Percentiles rank a stretch among this genome's conserved stretches.
These are phyloP conservation scores for Lottia scabra DNA, from an alignment of 2,888 invertebrate species.

Conservation along the genomic window DNA sequence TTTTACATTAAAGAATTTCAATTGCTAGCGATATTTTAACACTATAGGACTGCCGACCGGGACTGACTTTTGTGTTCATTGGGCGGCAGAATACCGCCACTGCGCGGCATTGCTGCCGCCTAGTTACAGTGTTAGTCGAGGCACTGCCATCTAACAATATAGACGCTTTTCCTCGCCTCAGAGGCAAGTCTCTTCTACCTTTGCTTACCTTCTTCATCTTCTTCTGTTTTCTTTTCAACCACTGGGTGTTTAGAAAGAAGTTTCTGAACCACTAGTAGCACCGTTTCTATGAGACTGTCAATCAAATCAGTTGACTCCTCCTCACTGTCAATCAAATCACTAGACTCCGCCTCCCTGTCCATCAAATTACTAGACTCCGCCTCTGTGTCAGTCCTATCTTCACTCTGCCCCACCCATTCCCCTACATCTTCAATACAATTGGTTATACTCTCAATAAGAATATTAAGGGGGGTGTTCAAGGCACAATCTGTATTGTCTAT, in stretches of 20 bases:
- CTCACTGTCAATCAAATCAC: neutral
- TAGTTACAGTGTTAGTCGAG: no score
- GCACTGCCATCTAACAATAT: no score
- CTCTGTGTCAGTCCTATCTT: neutral
- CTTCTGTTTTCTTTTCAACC: conserved; percentile 37
- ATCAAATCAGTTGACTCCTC: conserved; percentile 48
- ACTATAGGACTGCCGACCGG: no score
- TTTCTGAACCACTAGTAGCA: conserved; percentile 75
- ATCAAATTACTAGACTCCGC: neutral
- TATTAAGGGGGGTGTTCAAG: conserved; percentile 40
- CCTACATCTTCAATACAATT: conserved; percentile 22
- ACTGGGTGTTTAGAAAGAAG: conserved; percentile 72
- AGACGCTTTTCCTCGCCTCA: no score
- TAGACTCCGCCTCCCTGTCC: neutral
- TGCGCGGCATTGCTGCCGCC: no score
- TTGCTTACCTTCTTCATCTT: conserved; percentile 66
- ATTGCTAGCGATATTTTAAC: no score
- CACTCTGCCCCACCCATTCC: conserved; percentile 23
- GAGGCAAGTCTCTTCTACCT: no score
- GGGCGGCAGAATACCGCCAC: no score
- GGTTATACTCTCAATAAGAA: conserved; percentile 32
- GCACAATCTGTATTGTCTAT: conserved; percentile 18
- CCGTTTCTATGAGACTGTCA: conserved; percentile 72
- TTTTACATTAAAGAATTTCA: no score
- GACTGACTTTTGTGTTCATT: no score